A percentile compares a stretch with the other conserved stretches of the same genome.
Conservation (phyloP, 2,113 vertebrate genomes). For the Meles meles region DNA sequence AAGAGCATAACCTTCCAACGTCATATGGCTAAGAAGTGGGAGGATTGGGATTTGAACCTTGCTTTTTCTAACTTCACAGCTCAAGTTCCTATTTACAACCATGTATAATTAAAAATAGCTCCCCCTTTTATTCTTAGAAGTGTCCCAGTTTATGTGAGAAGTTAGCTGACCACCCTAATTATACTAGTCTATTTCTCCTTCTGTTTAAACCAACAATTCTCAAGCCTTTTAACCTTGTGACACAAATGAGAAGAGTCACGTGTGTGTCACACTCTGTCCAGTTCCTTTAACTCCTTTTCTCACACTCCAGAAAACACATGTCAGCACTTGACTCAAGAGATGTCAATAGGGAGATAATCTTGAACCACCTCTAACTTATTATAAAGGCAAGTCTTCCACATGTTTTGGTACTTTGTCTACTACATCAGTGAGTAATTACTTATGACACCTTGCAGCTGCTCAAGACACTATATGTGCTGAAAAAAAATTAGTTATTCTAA, state of each 20-base stretch:
- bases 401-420: neutral
- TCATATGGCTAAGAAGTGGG: neutral
- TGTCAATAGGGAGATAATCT: neutral
- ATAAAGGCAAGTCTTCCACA: neutral
- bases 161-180: neutral
- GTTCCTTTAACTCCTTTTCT: neutral
- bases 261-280: neutral
- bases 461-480: neutral
- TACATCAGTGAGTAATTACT: neutral
- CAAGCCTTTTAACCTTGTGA: neutral
- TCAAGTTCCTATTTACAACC: neutral
- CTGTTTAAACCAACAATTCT: neutral
- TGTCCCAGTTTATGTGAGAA: neutral
- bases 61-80: neutral
- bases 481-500: neutral
- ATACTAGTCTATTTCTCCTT: neutral
- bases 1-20: neutral
- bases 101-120: neutral
- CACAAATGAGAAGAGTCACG: neutral
- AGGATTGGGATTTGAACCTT: neutral
- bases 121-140: neutral
- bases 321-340: neutral
- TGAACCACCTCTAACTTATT: neutral
- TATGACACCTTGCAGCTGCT: neutral
- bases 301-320: neutral